A percentile compares a stretch with the other conserved stretches of the same genome.
These are phyloP conservation scores for Sympetrum striolatum DNA, from an alignment of 2,888 invertebrate genomes.

Conservation along the genomic window DNA sequence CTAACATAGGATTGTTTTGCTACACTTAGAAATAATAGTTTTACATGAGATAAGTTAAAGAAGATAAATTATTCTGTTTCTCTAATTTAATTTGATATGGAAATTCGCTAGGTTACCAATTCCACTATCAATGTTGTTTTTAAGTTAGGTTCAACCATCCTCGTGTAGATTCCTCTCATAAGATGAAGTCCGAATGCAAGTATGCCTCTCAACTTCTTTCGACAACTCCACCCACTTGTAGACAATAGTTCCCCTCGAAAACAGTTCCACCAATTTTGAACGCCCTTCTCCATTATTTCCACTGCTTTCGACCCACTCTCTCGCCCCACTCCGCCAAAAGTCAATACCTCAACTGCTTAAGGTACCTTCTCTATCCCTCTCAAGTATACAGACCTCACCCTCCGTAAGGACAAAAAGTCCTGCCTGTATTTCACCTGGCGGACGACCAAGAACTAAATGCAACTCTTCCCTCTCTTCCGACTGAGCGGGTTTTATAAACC, in stretches of 20 bases:
- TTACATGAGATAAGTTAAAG: too few relatives aligned
- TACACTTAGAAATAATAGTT: too few relatives aligned
- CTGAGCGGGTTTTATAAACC: neutral
- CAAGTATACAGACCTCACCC: neutral
- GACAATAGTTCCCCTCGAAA: neutral
- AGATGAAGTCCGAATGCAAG: too few relatives aligned
- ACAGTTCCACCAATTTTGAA: neutral
- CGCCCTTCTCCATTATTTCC: neutral
- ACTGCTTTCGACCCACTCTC: neutral
- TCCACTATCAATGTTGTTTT: too few relatives aligned
- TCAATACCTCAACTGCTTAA: conserved; percentile 4
- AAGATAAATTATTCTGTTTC: too few relatives aligned
- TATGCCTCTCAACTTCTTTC: too few relatives aligned
- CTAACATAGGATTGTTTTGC: too few relatives aligned
- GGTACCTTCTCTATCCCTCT: neutral
- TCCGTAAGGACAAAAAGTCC: neutral
- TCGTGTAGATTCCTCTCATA: too few relatives aligned
- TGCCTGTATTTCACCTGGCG: conserved; percentile 26
- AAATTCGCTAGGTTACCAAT: too few relatives aligned
- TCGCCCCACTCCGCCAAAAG: neutral
- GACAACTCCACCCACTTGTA: neutral
- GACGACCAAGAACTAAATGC: conserved; percentile 12
- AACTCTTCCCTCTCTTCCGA: neutral
- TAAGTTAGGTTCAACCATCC: too few relatives aligned
- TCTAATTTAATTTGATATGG: too few relatives aligned